These are phyloP conservation scores for Brienomyrus brachyistius DNA, from an alignment of 2,113 vertebrate genomes.

Conservation along the genomic window DNA sequence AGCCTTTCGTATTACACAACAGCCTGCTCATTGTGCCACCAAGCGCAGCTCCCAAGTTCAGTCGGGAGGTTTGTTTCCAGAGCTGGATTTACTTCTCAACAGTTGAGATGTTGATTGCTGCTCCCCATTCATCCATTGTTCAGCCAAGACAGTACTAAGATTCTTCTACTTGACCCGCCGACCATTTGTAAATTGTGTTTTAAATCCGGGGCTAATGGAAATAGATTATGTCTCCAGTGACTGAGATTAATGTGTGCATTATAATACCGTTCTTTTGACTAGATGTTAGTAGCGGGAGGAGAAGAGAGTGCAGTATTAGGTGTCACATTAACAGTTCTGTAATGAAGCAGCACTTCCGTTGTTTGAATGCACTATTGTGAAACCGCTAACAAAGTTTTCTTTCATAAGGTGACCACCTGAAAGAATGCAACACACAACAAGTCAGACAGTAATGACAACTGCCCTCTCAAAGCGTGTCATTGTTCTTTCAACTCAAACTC, in stretches of 20 bases:
- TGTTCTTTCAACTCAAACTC: constrained; percentile 6
- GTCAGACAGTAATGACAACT: neutral
- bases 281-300: neutral
- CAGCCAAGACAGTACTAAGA: neutral
- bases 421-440: neutral
- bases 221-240: constrained; percentile 13
- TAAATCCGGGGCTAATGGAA: constrained; percentile 18
- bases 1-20: constrained; percentile 19
- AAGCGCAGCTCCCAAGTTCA: constrained; percentile 17
- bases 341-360: neutral
- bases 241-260: constrained; percentile 10
- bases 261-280: neutral
- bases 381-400: constrained; percentile 4
- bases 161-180: neutral
- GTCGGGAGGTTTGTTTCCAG: constrained; percentile 17
- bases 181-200: constrained; percentile 19
- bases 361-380: constrained; percentile 16
- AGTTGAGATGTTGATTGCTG: constrained; percentile 15
- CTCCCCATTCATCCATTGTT: constrained; percentile 11
- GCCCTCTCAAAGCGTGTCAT: neutral
- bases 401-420: constrained; percentile 14
- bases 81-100: constrained; percentile 17
- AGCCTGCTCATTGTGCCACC: constrained; percentile 6
- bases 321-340: constrained; percentile 15
- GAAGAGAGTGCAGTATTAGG: neutral